phyloP scores from a whole-genome alignment of 1,140 invertebrate genomes.

The Lysiphlebus fabarum region DNA sequence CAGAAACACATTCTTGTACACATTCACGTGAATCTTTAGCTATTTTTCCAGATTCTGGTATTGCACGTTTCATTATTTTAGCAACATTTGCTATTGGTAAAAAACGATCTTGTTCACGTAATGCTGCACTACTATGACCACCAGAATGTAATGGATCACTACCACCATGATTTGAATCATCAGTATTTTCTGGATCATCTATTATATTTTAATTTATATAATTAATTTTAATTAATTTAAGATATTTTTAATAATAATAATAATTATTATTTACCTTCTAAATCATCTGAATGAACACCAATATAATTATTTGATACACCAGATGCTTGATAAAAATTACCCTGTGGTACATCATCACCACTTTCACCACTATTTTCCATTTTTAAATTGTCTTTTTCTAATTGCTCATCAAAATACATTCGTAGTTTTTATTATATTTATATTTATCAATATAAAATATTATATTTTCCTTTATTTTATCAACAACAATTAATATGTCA shows the following conservation, averaged over 20 bases:
- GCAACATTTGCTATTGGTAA: constrained; percentile 98
- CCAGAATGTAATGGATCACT: constrained; percentile 54
- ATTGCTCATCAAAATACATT: neutral
- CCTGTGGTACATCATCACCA: constrained; percentile 40
- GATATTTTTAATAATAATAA: too few relatives aligned
- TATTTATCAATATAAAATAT: too few relatives aligned
- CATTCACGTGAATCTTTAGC: constrained; percentile 99
- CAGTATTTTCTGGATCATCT: constrained; percentile 66
- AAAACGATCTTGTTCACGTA: constrained; percentile 91
- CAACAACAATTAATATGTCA: too few relatives aligned
- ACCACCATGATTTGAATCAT: constrained; percentile 66
- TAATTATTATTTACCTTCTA: constrained; percentile 52
- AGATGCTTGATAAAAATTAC: constrained; percentile 46
- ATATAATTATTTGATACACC: constrained; percentile 48
- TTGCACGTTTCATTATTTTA: constrained; percentile 98
- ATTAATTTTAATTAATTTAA: constrained; percentile 29
- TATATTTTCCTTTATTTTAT: too few relatives aligned
- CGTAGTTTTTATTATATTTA: neutral
- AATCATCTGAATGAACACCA: constrained; percentile 53
- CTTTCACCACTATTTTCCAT: constrained; percentile 60
- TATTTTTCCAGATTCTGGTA: constrained; percentile 95
- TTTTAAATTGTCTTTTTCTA: neutral
- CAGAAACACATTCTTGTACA: constrained; percentile 99
- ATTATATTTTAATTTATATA: neutral
- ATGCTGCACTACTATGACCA: constrained; percentile 51